Evolutionary conservation across 1,140 invertebrate species (phyloP), one percentile per base, ranked within the genome.

Genomic region (Aleiodes sp.): DNA sequence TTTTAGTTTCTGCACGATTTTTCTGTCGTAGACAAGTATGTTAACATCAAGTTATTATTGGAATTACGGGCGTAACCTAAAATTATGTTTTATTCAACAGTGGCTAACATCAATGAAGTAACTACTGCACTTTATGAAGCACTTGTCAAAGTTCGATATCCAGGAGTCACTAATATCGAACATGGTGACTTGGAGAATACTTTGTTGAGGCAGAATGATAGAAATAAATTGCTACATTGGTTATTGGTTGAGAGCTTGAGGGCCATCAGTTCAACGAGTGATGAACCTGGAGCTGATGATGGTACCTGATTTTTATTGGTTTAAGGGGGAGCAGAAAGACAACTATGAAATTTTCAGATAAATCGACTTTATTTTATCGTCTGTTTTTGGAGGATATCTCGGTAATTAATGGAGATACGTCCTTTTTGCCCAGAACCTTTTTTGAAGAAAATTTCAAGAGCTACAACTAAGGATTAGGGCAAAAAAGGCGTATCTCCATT

Each of bases 141-240:
- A 21, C 72, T 78, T 6, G 61, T 73, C 8, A 66, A 41, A 41
- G 1, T 78, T 2, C 33, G 46, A 56, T 78, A 76, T 73, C 73
- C 76, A 16, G 74, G 73, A 43, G 41, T 78, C 41, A 73, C 73
- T 4, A 70, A 75, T 41, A 56, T 60, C 39, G 31, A 39, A 26
- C 56, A 64, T 37, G 33, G 62, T 9, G 66, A 76, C 37, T 70
- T 75, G 7, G 61, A 75, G 64, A 31, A 59, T 14, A 68, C 39
- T 21, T 63, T 75, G 52, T 61, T 78, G 0, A 28, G 3, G 7
- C 26, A 67, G 60, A 56, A 65, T 28, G 72, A 74, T 56, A 63
- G 75, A 28, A 31, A 69, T 10, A 41, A 65, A 59, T 65, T 78
- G 8, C 46, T 78, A 28, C 39, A 68, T 46, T 78, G 76, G 76